Percentiles rank a stretch among this genome's conserved stretches.
phyloP scores from a whole-genome alignment of 2,797 vertebrate species.

The Gymnothorax javanicus region DNA sequence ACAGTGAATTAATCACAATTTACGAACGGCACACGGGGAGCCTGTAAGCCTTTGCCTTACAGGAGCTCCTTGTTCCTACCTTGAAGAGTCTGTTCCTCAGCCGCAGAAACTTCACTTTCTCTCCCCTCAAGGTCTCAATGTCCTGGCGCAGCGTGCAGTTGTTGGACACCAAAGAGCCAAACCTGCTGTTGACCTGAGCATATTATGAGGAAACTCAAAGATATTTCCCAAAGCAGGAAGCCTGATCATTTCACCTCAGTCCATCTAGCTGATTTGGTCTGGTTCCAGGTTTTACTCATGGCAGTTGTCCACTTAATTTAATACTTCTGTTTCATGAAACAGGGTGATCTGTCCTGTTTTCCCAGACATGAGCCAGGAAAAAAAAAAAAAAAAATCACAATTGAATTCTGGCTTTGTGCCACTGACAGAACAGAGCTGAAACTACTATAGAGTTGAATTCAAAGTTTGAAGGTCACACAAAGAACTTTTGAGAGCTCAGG shows the following conservation, averaged over 20 bases:
- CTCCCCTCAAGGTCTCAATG: conserved; percentile 35
- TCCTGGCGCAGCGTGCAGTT: conserved; percentile 34
- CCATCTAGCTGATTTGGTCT: no score
- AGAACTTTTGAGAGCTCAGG: background rate
- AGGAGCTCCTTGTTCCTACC: background rate
- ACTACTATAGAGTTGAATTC: background rate
- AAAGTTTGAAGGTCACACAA: background rate
- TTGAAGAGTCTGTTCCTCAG: conserved; percentile 33
- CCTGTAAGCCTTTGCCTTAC: background rate
- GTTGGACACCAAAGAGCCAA: conserved; percentile 29
- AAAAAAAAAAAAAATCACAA: background rate
- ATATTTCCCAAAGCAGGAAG: background rate
- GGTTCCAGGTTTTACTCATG: no score
- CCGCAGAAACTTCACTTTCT: conserved; percentile 35
- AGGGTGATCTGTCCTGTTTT: background rate
- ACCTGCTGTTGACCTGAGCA: conserved; percentile 32
- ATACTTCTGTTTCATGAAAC: no score
- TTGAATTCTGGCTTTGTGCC: background rate
- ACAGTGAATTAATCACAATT: background rate
- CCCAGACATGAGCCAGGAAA: background rate
- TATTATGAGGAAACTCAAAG: background rate
- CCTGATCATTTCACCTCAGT: no score
- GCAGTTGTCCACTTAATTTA: no score
- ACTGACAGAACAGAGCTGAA: background rate
- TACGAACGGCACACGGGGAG: background rate